Evolutionary conservation across 2,888 invertebrate genomes (phyloP).

Genomic region (Eretmocerus hayati): DNA sequence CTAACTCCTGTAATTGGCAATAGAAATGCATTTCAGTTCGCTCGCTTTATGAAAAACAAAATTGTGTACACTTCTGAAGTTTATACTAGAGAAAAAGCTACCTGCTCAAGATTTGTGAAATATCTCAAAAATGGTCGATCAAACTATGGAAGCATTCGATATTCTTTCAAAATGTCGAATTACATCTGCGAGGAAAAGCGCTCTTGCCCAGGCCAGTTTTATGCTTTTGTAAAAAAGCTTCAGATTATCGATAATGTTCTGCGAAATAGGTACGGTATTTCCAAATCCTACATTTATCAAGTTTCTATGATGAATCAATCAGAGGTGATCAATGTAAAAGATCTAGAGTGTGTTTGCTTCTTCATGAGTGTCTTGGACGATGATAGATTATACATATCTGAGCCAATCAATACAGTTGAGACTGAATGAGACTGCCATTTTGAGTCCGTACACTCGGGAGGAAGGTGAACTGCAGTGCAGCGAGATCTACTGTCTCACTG

Average conservation of each 20-base stretch:
- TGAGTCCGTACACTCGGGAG: too few relatives aligned
- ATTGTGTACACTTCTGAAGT: neutral
- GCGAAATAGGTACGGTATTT: neutral
- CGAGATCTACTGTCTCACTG: too few relatives aligned
- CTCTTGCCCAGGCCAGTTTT: neutral
- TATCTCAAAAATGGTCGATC: neutral
- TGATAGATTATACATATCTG: neutral
- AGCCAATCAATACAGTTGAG: neutral
- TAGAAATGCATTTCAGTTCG: neutral
- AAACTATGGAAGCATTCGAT: neutral
- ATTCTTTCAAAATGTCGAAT: neutral
- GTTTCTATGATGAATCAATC: too few relatives aligned
- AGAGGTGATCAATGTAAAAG: neutral
- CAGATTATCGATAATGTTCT: neutral
- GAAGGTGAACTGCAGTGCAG: too few relatives aligned
- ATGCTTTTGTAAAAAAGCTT: neutral
- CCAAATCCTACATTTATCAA: neutral
- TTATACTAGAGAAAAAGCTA: neutral
- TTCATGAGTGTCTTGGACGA: neutral
- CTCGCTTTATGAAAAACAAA: neutral
- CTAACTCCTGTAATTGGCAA: neutral
- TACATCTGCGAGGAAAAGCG: neutral
- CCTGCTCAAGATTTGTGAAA: neutral
- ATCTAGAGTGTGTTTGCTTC: neutral
- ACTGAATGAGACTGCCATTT: too few relatives aligned